Evolutionary conservation across 1,140 invertebrate genomes (phyloP), one percentile per base, ranked within the genome.

Genomic region (Nebria ingens): DNA sequence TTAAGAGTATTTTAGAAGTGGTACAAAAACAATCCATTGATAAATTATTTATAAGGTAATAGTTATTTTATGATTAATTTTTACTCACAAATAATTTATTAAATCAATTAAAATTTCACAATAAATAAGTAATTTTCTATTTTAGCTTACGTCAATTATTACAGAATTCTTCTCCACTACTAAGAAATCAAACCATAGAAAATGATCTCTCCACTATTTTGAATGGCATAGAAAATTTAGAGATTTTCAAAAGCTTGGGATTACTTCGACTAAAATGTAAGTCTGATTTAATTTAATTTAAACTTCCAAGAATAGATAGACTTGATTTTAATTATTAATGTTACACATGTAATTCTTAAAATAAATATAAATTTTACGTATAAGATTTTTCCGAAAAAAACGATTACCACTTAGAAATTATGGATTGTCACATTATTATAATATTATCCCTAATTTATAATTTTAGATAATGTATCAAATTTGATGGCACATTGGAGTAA

Each of bases 401-500:
- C n/a, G n/a, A n/a, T n/a, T n/a, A n/a, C n/a, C n/a, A n/a, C n/a
- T n/a, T n/a, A n/a, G n/a, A n/a, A n/a, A n/a, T n/a, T n/a, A n/a
- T 50, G n/a, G 19, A 50, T 17, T 2, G 25, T 34, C 6, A 34
- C 6, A 2, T 19, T 2, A 50, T 50, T 17, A 21, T 13, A 51
- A 51, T 1, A 21, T 21, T 13, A n/a, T n/a, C n/a, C n/a, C n/a
- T 21, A 21, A 51, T 51, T 51, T 21, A 17, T 13, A 13, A 17
- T 21, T 51, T 21, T 51, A 51, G 50, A 51, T 51, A 21, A 51
- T 51, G 17, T 51, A 13, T 21, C 50, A 9, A 21, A 51, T 51
- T 65, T 73, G 64, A 73, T 73, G 51, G 60, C 61, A 21, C 63
- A 74, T 59, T 75, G 72, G 72, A 63, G 68, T 19, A 50, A 60